These are phyloP conservation scores for Eudyptes chrysolophus DNA, from an alignment of 2,113 vertebrate genomes.

Conservation along the genomic window DNA sequence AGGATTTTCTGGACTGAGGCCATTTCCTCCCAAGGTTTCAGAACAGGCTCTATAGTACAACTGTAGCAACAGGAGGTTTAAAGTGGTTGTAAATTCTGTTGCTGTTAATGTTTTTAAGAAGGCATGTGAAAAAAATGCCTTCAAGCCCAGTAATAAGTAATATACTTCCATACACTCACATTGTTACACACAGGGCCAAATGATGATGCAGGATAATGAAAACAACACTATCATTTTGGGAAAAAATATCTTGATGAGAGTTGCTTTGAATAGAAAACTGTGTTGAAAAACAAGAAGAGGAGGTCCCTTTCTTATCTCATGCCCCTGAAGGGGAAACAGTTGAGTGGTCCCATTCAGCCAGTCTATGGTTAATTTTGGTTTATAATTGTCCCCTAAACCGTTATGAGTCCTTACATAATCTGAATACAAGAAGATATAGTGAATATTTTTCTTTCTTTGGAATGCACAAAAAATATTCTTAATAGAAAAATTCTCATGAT, in stretches of 20 bases:
- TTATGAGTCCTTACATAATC: not conserved
- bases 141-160: not conserved
- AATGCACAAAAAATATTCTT: not conserved
- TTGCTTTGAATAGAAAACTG: not conserved
- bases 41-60: not conserved
- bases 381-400: not conserved
- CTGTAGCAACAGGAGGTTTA: not conserved
- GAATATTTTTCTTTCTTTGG: not conserved
- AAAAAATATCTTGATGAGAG: not conserved
- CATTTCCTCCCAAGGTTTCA: not conserved
- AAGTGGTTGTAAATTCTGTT: not conserved
- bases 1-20: not conserved
- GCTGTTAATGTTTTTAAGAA: not conserved
- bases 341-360: not conserved
- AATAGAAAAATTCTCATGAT: not conserved
- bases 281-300: not conserved
- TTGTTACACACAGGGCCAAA: not conserved
- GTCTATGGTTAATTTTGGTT: not conserved
- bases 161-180: too few relatives aligned
- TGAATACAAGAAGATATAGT: not conserved
- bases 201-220: not conserved
- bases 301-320: not conserved
- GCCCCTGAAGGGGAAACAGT: not conserved
- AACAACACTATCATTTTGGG: not conserved
- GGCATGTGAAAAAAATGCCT: not conserved